A percentile compares a stretch with the other conserved stretches of the same genome.
Conservation (phyloP, 2,888 invertebrate genomes). For the Bhutanitis thaidina region DNA sequence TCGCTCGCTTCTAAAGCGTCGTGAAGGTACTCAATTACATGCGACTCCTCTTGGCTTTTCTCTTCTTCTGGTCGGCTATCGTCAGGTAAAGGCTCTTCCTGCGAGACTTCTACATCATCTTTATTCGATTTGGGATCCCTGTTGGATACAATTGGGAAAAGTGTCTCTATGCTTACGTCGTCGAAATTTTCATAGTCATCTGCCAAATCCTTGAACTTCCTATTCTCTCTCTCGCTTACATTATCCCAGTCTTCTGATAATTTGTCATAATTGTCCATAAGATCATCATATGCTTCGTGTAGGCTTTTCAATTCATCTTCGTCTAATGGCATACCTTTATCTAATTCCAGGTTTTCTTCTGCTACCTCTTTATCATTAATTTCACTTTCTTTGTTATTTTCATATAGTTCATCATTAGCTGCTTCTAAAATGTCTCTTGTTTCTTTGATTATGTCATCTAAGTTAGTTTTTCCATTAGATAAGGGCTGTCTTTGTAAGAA, state of each 20-base stretch:
- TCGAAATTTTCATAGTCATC: conserved; percentile 27
- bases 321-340: neutral
- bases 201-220: conserved; percentile 16
- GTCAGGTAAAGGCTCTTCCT: conserved; percentile 17
- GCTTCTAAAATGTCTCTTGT: conserved; percentile 29
- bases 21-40: conserved; percentile 33
- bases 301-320: conserved; percentile 14
- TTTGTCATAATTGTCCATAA: conserved; percentile 48
- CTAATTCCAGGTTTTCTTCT: conserved; percentile 1
- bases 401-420: conserved; percentile 19
- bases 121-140: neutral
- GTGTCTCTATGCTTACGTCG: conserved; percentile 24
- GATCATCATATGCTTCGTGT: conserved; percentile 36
- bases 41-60: conserved; percentile 7
- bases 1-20: conserved; percentile 40
- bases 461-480: conserved; percentile 19
- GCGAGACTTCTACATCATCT: conserved; percentile 18
- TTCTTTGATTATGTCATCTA: conserved; percentile 34
- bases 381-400: conserved; percentile 6
- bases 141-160: conserved; percentile 11
- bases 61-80: conserved; percentile 11
- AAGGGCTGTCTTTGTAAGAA: conserved; percentile 11
- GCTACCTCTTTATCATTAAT: conserved; percentile 1
- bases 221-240: conserved; percentile 30
- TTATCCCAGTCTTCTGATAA: conserved; percentile 47